Percentiles rank a stretch among this genome's conserved stretches.
Conservation (phyloP, 1,140 invertebrate species). For the Drosophila lacteicornis region DNA sequence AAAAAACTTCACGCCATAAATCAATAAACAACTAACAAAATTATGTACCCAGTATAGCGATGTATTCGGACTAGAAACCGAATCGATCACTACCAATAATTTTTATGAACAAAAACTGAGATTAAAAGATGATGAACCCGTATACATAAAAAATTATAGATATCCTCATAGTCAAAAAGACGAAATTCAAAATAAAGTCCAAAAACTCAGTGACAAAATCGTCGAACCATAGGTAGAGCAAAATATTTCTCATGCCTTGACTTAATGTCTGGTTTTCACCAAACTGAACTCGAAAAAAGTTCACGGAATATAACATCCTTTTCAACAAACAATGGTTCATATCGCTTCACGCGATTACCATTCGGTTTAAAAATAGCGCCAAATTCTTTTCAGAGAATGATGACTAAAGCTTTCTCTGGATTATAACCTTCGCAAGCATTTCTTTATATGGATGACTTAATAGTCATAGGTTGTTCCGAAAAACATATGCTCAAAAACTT, state of each 20-base stretch:
- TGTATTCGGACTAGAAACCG: background rate
- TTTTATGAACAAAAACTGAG: background rate
- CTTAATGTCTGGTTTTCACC: background rate
- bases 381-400: no score
- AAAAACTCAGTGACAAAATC: background rate
- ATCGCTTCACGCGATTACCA: no score
- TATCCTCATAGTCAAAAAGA: background rate
- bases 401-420: no score
- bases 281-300: background rate
- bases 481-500: no score
- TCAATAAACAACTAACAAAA: no score
- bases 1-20: no score
- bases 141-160: background rate
- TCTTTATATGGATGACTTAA: no score
- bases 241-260: slow-evolving; percentile 10
- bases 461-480: no score
- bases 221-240: background rate
- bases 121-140: background rate
- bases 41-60: no score
- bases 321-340: background rate
- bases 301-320: background rate
- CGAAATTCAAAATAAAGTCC: background rate
- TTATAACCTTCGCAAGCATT: no score
- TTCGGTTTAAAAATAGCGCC: no score
- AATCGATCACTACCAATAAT: background rate